Percentiles rank a stretch among this genome's conserved stretches.
Evolutionary conservation across 2,888 invertebrate species (phyloP).

Genomic region (Synanthedon andrenaeformis): DNA sequence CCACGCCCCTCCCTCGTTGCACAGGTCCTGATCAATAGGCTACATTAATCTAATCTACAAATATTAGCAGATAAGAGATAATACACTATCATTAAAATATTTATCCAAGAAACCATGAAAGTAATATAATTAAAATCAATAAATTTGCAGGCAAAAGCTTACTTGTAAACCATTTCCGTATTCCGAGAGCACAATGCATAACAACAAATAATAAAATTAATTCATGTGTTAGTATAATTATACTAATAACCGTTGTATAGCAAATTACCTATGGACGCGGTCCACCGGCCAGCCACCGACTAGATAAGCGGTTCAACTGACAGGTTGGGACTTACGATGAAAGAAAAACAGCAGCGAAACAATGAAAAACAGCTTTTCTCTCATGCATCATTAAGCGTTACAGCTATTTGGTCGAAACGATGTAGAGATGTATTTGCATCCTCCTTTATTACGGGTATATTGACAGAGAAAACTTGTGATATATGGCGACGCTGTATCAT

Average conservation of each 20-base stretch:
- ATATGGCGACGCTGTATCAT: not conserved
- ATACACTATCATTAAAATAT: too few relatives aligned
- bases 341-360: not conserved
- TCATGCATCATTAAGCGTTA: conserved; percentile 19
- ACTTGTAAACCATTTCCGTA: too few relatives aligned
- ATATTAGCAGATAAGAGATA: too few relatives aligned
- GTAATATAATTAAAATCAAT: too few relatives aligned
- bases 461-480: conserved; percentile 6
- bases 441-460: not conserved
- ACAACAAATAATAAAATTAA: conserved; percentile 1
- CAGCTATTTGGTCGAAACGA: conserved; percentile 1
- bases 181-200: too few relatives aligned
- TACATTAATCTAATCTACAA: too few relatives aligned
- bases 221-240: conserved; percentile 1
- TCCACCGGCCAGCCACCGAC: conserved; percentile 8
- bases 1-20: too few relatives aligned
- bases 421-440: conserved; percentile 4
- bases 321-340: conserved; percentile 11
- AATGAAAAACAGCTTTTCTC: conserved; percentile 16
- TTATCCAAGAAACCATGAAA: too few relatives aligned
- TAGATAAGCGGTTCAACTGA: conserved; percentile 13
- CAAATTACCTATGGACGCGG: conserved; percentile 15
- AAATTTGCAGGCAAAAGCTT: too few relatives aligned
- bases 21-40: too few relatives aligned
- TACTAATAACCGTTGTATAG: conserved; percentile 9